phyloP scores from a whole-genome alignment of 2,888 invertebrate species.

The Cotesia congregata region DNA sequence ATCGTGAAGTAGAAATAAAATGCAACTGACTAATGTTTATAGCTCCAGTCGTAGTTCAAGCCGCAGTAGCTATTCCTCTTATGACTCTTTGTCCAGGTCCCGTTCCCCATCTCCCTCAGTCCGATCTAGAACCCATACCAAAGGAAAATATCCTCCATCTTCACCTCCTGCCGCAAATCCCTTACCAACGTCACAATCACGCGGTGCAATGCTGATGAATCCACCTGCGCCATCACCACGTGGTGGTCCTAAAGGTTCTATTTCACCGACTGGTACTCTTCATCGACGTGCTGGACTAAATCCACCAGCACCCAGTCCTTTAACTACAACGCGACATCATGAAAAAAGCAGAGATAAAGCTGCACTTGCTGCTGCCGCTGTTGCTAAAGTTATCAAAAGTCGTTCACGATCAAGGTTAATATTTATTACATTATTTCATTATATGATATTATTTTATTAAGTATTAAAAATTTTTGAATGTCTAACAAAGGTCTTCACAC shows the following conservation, averaged over 20 bases:
- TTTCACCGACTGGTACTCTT: conserved; percentile 66
- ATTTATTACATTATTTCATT: not conserved
- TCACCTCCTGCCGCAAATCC: conserved; percentile 63
- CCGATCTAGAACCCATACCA: conserved; percentile 67
- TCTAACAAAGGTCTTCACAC: conserved; percentile 67
- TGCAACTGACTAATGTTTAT: conserved; percentile 55
- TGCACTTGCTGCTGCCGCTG: conserved; percentile 65
- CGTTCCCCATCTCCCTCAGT: conserved; percentile 71
- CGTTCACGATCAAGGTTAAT: conserved; percentile 66
- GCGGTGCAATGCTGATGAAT: conserved; percentile 80
- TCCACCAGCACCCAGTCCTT: conserved; percentile 66
- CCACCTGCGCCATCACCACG: conserved; percentile 79
- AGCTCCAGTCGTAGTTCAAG: conserved; percentile 72
- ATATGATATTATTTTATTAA: not conserved
- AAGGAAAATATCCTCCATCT: conserved; percentile 57
- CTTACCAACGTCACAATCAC: conserved; percentile 56
- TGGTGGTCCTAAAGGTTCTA: conserved; percentile 68
- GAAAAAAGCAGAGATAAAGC: conserved; percentile 64
- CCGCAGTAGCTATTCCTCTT: conserved; percentile 71
- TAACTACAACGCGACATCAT: conserved; percentile 61
- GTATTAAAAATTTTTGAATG: conserved; percentile 8
- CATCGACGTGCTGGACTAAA: conserved; percentile 67
- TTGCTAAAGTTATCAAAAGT: conserved; percentile 67
- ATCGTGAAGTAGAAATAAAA: conserved; percentile 16
- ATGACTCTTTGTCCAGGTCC: conserved; percentile 71